Evolutionary conservation across 2,888 invertebrate species (phyloP).

Genomic region (Phengaris alcon): DNA sequence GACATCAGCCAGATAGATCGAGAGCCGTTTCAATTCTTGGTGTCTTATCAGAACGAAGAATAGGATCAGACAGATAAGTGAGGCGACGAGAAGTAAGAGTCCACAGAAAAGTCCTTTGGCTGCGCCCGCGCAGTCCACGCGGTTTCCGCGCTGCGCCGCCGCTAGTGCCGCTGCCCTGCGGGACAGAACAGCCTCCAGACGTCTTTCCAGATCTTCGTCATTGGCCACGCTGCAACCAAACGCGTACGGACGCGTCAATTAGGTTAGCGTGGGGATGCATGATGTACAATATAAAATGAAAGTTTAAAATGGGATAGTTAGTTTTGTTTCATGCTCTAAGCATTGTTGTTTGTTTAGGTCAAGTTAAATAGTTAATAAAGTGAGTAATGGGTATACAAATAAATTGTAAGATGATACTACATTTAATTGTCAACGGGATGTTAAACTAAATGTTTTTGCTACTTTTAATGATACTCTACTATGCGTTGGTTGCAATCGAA

Average conservation of each 20-base stretch:
- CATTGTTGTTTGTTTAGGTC: background rate
- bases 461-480: background rate
- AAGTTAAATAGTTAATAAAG: background rate
- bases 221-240: constrained; percentile 79
- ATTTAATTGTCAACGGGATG: background rate
- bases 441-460: background rate
- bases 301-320: background rate
- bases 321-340: background rate
- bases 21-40: constrained; percentile 88
- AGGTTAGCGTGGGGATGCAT: constrained; percentile 39
- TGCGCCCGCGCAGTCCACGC: constrained; percentile 96
- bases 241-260: constrained; percentile 60
- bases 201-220: constrained; percentile 92
- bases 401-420: background rate
- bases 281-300: background rate
- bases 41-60: constrained; percentile 97
- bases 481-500: constrained; percentile 14
- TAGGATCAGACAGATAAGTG: constrained; percentile 94
- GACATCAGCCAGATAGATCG: constrained; percentile 94
- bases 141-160: constrained; percentile 88
- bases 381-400: background rate
- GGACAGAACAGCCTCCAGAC: constrained; percentile 92
- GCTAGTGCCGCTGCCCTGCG: constrained; percentile 92
- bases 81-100: constrained; percentile 91
- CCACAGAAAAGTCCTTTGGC: constrained; percentile 96